Base-by-base conservation (phyloP, 2,888 invertebrate genomes). In the Hirtodrosophila confusa region DNA sequence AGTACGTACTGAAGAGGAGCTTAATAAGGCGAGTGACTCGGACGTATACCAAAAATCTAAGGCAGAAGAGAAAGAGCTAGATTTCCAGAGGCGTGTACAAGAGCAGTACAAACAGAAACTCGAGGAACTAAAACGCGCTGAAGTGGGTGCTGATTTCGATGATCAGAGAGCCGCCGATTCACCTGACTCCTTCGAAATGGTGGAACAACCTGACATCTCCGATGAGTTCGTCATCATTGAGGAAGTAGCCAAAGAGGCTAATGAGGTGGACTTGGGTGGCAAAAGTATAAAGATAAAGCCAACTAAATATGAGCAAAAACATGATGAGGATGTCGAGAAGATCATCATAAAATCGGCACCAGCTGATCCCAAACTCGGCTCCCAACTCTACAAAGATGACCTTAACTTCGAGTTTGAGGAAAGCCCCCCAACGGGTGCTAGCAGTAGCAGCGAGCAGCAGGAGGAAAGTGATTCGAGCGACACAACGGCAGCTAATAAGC, bases 151-250 rank as follows among this genome's bases (percentile, higher is more conserved):
- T 4, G 89, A 93, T 17, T 92, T 92, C 72, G 93, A 93, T 33
- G 93, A 93, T 67, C 87, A 91, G 49, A 93, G 93, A 71, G 93
- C 93, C 78, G 93, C 93, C 69, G 95, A 96, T 77, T 96, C 96
- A 0, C 96, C 96, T 0, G 97, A 97, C 89, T 97, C 97, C 24
- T 97, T 97, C 90, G 97, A 97, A 93, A 94, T 97, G 93, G 93
- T 97, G 0, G 97, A 97, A 80, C 96, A 96, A 88, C 96, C 97
- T 0, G 96, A 96, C 87, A 94, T 97, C 76, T 95, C 96, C 75
- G 97, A 97, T 86, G 97, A 97, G 80, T 97, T 97, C 88, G 96
- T 97, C 0, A 96, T 97, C 0, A 95, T 97, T 69, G 97, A 97
- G 92, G 97, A 97, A 91, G 96, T 97, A 1, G 97, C 95, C 1